Conservation (phyloP, 2,797 vertebrate species). For the Stomatorhinus walkeri region DNA sequence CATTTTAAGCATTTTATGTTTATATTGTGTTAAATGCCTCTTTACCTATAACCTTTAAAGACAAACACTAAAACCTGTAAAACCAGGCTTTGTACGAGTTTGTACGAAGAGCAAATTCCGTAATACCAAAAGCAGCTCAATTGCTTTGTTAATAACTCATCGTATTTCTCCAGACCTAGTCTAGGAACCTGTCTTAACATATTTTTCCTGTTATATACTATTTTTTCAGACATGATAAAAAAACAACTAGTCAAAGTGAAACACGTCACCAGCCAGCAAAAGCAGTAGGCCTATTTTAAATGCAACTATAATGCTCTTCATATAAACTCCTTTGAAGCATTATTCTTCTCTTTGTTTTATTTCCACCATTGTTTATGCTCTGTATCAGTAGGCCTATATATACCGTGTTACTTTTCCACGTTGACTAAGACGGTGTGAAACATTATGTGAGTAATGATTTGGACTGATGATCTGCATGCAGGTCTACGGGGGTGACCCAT, state of each 20-base stretch:
- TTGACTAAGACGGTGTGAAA: constrained; percentile 1
- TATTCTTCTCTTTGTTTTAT: background rate
- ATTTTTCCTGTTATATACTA: background rate
- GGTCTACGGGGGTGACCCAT: constrained; percentile 23
- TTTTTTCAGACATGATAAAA: background rate
- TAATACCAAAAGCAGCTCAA: background rate
- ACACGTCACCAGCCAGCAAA: background rate
- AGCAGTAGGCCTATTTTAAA: background rate
- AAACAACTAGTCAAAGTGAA: background rate
- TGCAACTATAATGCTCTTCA: background rate
- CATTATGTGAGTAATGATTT: background rate
- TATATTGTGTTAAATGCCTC: background rate
- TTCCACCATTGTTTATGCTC: background rate
- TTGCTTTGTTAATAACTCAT: background rate
- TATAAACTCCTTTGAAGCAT: background rate
- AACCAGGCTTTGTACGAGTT: background rate
- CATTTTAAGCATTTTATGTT: background rate
- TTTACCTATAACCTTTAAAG: background rate
- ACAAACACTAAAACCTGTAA: background rate
- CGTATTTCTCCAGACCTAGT: background rate
- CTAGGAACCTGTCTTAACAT: background rate
- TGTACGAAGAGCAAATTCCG: background rate
- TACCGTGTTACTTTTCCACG: background rate
- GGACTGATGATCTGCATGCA: constrained; percentile 11
- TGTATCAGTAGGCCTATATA: background rate